Conservation (phyloP, 2,888 invertebrate genomes). For the Bombylius major region DNA sequence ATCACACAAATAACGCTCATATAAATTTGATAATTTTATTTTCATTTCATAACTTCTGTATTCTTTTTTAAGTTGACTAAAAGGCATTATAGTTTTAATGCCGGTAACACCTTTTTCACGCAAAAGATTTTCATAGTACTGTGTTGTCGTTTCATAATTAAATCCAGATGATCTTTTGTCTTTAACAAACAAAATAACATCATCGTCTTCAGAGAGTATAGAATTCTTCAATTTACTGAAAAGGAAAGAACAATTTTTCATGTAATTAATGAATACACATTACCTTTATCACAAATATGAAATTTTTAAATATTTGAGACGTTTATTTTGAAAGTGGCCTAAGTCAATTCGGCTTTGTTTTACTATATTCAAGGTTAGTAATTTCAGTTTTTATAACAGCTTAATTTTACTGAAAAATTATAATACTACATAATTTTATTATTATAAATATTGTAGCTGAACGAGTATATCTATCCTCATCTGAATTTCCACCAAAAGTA, state of each 20-base stretch:
- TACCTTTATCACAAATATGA: no score
- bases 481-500: no score
- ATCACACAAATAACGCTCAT: conserved; percentile 72
- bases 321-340: no score
- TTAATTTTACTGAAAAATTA: no score
- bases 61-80: conserved; percentile 68
- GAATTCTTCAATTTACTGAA: conserved; percentile 45
- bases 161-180: conserved; percentile 61
- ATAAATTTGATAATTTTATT: conserved; percentile 57
- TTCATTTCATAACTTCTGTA: conserved; percentile 67
- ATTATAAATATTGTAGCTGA: no score
- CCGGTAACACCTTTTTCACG: conserved; percentile 45
- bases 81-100: conserved; percentile 60
- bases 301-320: no score
- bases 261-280: no score
- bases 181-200: conserved; percentile 64
- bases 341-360: no score
- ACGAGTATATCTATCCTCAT: no score
- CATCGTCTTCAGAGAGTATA: conserved; percentile 49
- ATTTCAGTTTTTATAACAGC: no score
- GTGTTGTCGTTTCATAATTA: conserved; percentile 52
- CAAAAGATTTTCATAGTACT: conserved; percentile 59
- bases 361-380: no score
- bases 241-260: conserved; percentile 7
- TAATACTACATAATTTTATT: no score